These are phyloP conservation scores for Rana temporaria DNA, from an alignment of 2,113 vertebrate species.

Conservation along the genomic window DNA sequence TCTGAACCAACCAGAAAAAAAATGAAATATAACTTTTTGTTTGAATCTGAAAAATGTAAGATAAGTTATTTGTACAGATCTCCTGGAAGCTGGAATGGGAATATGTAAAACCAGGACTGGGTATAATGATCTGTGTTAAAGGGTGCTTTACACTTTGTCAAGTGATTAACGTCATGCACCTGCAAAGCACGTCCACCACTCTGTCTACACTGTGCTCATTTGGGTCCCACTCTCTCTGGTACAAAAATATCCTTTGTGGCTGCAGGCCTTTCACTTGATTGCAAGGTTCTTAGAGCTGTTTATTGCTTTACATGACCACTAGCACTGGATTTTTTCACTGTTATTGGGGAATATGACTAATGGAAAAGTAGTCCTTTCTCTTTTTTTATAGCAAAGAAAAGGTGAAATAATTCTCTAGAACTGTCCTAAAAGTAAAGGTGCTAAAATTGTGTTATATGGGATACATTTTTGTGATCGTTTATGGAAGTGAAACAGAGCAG, in stretches of 20 bases:
- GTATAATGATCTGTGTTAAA: slow-evolving; percentile 13
- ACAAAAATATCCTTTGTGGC: slow-evolving; percentile 37
- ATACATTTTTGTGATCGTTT: slow-evolving; percentile 4
- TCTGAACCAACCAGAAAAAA: slow-evolving; percentile 9
- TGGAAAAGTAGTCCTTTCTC: slow-evolving; percentile 31
- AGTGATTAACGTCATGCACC: slow-evolving; percentile 37
- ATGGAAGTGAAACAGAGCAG: background rate
- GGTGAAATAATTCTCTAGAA: slow-evolving; percentile 15
- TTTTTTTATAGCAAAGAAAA: slow-evolving; percentile 36
- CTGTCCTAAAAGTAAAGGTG: slow-evolving; percentile 47
- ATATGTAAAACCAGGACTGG: slow-evolving; percentile 57
- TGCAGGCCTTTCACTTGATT: slow-evolving; percentile 31
- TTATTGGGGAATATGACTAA: slow-evolving; percentile 25
- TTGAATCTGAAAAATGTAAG: slow-evolving; percentile 18
- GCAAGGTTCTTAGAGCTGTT: slow-evolving; percentile 20
- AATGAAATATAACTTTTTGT: slow-evolving; percentile 17
- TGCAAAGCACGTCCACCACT: slow-evolving; percentile 10
- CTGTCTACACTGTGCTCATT: slow-evolving; percentile 51
- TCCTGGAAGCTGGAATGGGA: slow-evolving; percentile 19
- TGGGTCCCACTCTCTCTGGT: slow-evolving; percentile 51
- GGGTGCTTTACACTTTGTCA: slow-evolving; percentile 26
- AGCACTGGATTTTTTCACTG: slow-evolving; percentile 50
- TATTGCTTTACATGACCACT: slow-evolving; percentile 39
- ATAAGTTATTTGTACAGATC: slow-evolving; percentile 36
- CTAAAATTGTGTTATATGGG: slow-evolving; percentile 32